Base-by-base conservation (phyloP, 2,888 invertebrate genomes). In the Trichogramma evanescens region DNA sequence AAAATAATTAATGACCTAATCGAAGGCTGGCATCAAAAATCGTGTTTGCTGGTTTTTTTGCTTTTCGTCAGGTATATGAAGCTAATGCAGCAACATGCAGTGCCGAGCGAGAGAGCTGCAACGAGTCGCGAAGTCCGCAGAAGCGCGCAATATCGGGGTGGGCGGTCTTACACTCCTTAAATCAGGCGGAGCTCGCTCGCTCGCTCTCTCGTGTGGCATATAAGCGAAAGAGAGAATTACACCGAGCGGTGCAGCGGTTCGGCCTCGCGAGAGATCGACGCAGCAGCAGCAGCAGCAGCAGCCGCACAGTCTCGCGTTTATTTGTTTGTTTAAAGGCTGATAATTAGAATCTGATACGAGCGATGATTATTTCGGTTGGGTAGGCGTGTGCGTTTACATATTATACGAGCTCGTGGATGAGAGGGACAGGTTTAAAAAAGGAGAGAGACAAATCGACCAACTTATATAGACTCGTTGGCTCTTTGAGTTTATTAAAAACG, bases 261-360 rank as follows among this genome's bases (percentile, higher is more conserved):
- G n/a, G 38, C 41, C 56, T 44, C 42, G 43, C 42, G 42, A 9
- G 44, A 45, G 38, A 42, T 50, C 53, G 50, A 54, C n/a, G 51
- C 48, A 40, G 51, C 46, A 42, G 48, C 44, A 5, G 44, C 10
- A 5, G n/a, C n/a, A n/a, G 51, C 48, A 40, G 51, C 46, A 42
- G 48, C 44, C 7, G 44, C 10, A 5, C 56, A 54, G 55, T 59
- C 54, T 52, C 61, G 66, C 70, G 71, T 73, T 73, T 72, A 72
- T 77, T 73, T 76, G 76, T 77, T 77, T 77, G 76, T 70, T 75
- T 72, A 77, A 26, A 75, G 73, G 70, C 69, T 69, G 74, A 76
- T 76, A 77, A 77, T 77, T 76, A 76, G 76, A 75, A 77, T 74
- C 73, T 72, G 72, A 76, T 76, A 77, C 74, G 74, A 76, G 75